phyloP scores from a whole-genome alignment of 1,140 invertebrate genomes.

The Scaptomyza montana region DNA sequence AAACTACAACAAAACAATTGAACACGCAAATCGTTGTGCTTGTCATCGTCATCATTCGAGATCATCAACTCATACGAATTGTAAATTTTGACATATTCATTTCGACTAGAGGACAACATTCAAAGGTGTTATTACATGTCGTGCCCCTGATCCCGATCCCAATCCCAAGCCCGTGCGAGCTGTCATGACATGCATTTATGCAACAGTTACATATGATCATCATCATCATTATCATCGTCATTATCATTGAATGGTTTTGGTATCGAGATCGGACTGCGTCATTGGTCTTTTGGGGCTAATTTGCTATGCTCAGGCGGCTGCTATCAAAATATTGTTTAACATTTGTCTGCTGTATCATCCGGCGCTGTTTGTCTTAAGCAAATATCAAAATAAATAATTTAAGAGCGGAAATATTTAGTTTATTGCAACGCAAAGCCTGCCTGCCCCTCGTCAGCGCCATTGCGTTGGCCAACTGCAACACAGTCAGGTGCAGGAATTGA shows the following conservation, averaged over 20 bases:
- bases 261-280: slow-evolving; percentile 24
- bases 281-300: slow-evolving; percentile 57
- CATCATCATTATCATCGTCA: slow-evolving; percentile 15
- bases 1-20: slow-evolving; percentile 5
- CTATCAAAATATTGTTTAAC: slow-evolving; percentile 81
- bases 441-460: neutral
- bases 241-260: slow-evolving; percentile 15
- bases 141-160: slow-evolving; percentile 22
- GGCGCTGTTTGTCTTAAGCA: slow-evolving; percentile 38
- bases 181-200: slow-evolving; percentile 81
- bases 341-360: slow-evolving; percentile 55
- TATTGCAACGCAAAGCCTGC: slow-evolving; percentile 50
- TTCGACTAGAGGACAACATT: slow-evolving; percentile 54
- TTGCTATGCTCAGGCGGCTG: slow-evolving; percentile 67
- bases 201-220: slow-evolving; percentile 46
- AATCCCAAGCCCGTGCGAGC: slow-evolving; percentile 28
- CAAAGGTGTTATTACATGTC: slow-evolving; percentile 78
- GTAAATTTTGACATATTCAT: slow-evolving; percentile 80
- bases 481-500: slow-evolving; percentile 59
- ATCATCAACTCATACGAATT: slow-evolving; percentile 61
- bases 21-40: slow-evolving; percentile 45
- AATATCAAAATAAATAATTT: slow-evolving; percentile 69
- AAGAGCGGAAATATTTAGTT: slow-evolving; percentile 79
- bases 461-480: neutral
- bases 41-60: slow-evolving; percentile 50